Base-by-base conservation (phyloP, 2,888 invertebrate species). In the Catocala nupta region DNA sequence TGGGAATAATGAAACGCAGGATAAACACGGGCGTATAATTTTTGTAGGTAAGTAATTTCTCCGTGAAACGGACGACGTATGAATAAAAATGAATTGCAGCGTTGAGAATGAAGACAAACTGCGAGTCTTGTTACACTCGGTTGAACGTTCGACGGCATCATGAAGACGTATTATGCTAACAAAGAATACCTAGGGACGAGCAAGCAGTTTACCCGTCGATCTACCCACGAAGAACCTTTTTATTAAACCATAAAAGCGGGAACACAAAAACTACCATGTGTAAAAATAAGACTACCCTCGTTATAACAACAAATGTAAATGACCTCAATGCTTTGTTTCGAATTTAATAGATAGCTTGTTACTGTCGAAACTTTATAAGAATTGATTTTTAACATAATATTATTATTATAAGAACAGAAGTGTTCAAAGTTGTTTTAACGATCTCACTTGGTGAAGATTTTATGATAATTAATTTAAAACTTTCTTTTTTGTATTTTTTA, bases 131-230 rank as follows among this genome's bases (percentile, higher is more conserved):
- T 71, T 80, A 79, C 78, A 78, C 70, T 78, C 60, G 71, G 74
- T 67, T 77, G 78, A 79, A 63, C 77, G 75, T 82, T 82, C 77
- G 79, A 83, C 75, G 70, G 74, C 68, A 70, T 81, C 80, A 83
- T 86, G 83, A 84, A 84, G 84, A 86, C 77, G 80, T 85, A 84
- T 85, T 82, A 85, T 82, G 77, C 72, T 80, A 76, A 81, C 79
- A 78, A 71, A 81, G 81, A 81, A 78, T 82, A 80, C 66, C 55
- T 68, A 76, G 71, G 63, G 36, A 39, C 36, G 36, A 59, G 51
- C 42, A 39, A 34, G 33, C 50, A 36, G n/a, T 56, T 47, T 47
- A 36, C 9, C 49, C 55, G 13, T 52, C 39, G 6, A 52, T 43
- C 36, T 16, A 56, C 33, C 33, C 47, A 44, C 45, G 51, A 5